Evolutionary conservation across 2,113 vertebrate genomes (phyloP).

Genomic region (Ranitomeya imitator): DNA sequence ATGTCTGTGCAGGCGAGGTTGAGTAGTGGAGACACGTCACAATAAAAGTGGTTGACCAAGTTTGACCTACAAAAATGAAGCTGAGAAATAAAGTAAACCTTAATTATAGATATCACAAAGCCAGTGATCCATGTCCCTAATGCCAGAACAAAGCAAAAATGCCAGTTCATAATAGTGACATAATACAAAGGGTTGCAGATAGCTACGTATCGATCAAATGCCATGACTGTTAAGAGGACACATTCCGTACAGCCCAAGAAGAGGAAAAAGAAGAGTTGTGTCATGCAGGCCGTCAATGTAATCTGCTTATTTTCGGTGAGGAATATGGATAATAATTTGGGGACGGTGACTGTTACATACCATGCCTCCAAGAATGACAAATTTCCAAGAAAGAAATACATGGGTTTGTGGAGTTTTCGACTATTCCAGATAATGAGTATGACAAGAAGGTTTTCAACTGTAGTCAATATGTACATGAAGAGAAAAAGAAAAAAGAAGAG

Average conservation of each 20-base stretch:
- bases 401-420: conserved; percentile 59
- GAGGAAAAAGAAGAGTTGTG: conserved; percentile 63
- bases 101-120: conserved; percentile 60
- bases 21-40: conserved; percentile 66
- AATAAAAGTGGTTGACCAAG: conserved; percentile 67
- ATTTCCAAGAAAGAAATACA: conserved; percentile 63
- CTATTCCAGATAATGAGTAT: conserved; percentile 31
- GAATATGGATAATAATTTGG: conserved; percentile 55
- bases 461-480: conserved; percentile 54
- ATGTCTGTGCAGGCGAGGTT: conserved; percentile 65
- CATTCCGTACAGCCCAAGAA: conserved; percentile 57
- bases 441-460: conserved; percentile 59
- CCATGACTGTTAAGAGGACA: conserved; percentile 62
- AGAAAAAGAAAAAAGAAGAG: conserved; percentile 60
- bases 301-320: conserved; percentile 38
- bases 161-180: conserved; percentile 45
- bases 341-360: conserved; percentile 61
- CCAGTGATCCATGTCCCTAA: conserved; percentile 58
- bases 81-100: conserved; percentile 64
- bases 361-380: conserved; percentile 61
- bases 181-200: conserved; percentile 61
- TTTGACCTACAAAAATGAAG: conserved; percentile 63
- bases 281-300: conserved; percentile 56
- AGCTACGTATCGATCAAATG: conserved; percentile 62
- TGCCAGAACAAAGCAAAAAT: conserved; percentile 55